phyloP scores from a whole-genome alignment of 1,140 invertebrate genomes.

The Bicyclus anynana region DNA sequence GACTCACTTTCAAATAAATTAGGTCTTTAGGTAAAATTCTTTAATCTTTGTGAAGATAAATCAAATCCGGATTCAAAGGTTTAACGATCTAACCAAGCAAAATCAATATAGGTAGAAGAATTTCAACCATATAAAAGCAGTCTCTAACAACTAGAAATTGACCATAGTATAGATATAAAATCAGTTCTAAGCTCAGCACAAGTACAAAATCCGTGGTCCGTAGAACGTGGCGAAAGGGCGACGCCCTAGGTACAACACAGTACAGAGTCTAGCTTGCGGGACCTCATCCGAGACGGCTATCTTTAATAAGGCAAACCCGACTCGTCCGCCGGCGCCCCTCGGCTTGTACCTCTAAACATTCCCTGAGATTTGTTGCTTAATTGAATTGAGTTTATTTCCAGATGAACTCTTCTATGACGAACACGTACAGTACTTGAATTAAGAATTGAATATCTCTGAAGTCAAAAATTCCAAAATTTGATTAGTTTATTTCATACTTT shows the following conservation, averaged over 20 bases:
- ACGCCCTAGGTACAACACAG: conserved; percentile 36
- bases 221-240: conserved; percentile 42
- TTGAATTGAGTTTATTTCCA: conserved; percentile 12
- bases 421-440: background rate
- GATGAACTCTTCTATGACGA: background rate
- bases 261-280: conserved; percentile 26
- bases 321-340: conserved; percentile 17
- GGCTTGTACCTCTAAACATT: conserved; percentile 16
- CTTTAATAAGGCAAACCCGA: conserved; percentile 30
- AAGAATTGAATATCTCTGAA: background rate
- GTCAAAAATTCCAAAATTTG: background rate
- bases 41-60: too few relatives aligned
- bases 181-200: conserved; percentile 18
- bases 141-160: too few relatives aligned
- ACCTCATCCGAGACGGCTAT: conserved; percentile 37
- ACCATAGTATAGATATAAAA: too few relatives aligned
- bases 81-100: too few relatives aligned
- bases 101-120: too few relatives aligned
- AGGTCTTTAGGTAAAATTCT: too few relatives aligned
- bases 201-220: conserved; percentile 35
- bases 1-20: too few relatives aligned
- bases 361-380: conserved; percentile 11
- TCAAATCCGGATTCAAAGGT: too few relatives aligned
- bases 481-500: too few relatives aligned
- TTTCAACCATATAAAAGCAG: too few relatives aligned